Conservation (phyloP, 1,140 invertebrate species). For the Triops longicaudatus region DNA sequence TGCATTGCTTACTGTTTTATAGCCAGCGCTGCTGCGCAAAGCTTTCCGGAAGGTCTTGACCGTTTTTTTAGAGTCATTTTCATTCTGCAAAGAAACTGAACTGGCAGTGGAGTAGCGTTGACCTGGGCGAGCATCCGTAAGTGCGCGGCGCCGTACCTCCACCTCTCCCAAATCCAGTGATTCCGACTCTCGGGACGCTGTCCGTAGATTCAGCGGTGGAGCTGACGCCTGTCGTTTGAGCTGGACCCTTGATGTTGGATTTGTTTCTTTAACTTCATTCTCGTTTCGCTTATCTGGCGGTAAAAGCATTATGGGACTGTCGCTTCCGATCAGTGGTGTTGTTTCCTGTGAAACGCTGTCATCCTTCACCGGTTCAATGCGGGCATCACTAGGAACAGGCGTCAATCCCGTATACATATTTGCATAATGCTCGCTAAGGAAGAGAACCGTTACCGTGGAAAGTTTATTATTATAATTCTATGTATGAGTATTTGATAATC, state of each 20-base stretch:
- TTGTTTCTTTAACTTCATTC: neutral
- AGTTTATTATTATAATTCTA: neutral
- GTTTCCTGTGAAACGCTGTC: slow-evolving; percentile 27
- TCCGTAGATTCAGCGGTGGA: slow-evolving; percentile 2
- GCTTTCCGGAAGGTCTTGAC: slow-evolving; percentile 17
- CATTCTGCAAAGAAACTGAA: slow-evolving; percentile 18
- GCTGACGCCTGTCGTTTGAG: slow-evolving; percentile 19
- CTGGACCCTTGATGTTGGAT: neutral
- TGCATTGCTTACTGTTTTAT: slow-evolving; percentile 30
- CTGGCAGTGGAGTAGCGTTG: slow-evolving; percentile 9
- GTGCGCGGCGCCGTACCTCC: slow-evolving; percentile 26
- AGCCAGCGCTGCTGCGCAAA: slow-evolving; percentile 28
- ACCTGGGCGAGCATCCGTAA: slow-evolving; percentile 16
- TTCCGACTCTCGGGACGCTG: slow-evolving; percentile 6
- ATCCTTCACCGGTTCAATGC: slow-evolving; percentile 37
- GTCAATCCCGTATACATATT: slow-evolving; percentile 35
- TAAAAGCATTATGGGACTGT: slow-evolving; percentile 17
- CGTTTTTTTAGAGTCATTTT: slow-evolving; percentile 18
- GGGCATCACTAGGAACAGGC: slow-evolving; percentile 32
- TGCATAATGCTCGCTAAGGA: slow-evolving; percentile 40
- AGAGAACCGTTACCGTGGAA: neutral
- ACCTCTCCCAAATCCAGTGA: neutral
- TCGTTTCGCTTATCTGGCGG: neutral
- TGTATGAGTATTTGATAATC: slow-evolving; percentile 15
- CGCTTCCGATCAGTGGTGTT: slow-evolving; percentile 18